Conservation (phyloP, 2,113 vertebrate species). For the Crotalus tigris region DNA sequence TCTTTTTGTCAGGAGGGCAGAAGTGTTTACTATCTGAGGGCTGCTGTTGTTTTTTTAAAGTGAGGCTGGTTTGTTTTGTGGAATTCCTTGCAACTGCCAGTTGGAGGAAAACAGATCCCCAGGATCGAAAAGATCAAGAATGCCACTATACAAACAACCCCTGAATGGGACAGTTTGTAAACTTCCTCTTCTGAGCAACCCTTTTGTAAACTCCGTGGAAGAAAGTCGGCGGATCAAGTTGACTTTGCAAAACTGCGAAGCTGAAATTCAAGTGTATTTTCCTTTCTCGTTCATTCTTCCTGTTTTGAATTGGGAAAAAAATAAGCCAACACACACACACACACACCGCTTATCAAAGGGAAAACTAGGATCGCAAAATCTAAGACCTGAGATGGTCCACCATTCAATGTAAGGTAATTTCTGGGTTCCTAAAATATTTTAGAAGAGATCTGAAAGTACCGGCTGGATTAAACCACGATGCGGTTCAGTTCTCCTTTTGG, state of each 20-base stretch:
- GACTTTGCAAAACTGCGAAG: not conserved
- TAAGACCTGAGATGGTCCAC: not conserved
- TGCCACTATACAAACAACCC: not conserved
- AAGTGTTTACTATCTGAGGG: not conserved
- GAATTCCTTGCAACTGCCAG: not conserved
- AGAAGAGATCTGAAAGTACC: not conserved
- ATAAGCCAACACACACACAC: not conserved
- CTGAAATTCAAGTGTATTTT: not conserved
- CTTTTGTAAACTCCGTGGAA: not conserved
- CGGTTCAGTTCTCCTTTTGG: not conserved
- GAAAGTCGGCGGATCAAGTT: not conserved
- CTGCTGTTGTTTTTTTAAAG: not conserved
- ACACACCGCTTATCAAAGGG: not conserved
- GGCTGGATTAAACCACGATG: not conserved
- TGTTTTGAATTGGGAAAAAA: not conserved
- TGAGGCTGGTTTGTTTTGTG: not conserved
- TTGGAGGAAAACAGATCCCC: not conserved
- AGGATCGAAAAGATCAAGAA: not conserved
- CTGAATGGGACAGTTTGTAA: not conserved
- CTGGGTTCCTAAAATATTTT: not conserved
- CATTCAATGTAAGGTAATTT: not conserved
- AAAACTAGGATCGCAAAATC: too few species aligned
- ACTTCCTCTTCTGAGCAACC: not conserved
- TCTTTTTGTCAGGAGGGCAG: not conserved
- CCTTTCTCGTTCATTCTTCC: not conserved